Conservation (phyloP, 2,113 vertebrate genomes). For the Cephalopholis sonnerati region DNA sequence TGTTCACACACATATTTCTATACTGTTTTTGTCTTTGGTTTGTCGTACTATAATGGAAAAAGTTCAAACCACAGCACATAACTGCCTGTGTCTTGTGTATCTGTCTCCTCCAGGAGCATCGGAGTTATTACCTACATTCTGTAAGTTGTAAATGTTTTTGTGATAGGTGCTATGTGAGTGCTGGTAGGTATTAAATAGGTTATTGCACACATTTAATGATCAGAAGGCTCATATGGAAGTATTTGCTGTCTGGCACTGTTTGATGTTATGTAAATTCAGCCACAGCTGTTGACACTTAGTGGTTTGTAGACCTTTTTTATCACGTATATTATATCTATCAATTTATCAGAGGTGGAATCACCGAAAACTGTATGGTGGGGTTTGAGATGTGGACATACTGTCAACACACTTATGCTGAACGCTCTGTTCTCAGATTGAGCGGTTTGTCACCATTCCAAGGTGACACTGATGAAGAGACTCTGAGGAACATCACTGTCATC, state of each 20-base stretch:
- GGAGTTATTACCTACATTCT: slow-evolving; percentile 89
- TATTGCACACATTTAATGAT: not conserved
- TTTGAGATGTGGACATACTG: not conserved
- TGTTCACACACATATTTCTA: not conserved
- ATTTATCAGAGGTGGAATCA: not conserved
- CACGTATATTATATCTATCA: not conserved
- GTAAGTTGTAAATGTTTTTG: slow-evolving; percentile 69
- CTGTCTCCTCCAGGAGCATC: slow-evolving; percentile 83
- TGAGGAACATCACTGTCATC: slow-evolving; percentile 81
- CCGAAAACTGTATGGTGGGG: not conserved
- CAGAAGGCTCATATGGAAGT: not conserved
- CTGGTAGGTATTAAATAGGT: not conserved
- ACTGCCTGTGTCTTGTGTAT: slow-evolving; percentile 4
- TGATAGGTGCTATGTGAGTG: not conserved
- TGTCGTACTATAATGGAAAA: not conserved
- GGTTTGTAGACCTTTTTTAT: not conserved
- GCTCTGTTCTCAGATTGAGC: slow-evolving; percentile 84
- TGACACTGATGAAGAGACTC: slow-evolving; percentile 84
- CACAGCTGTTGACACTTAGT: not conserved
- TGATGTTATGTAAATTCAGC: not conserved
- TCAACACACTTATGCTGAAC: not conserved
- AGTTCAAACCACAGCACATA: not conserved
- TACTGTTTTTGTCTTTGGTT: not conserved
- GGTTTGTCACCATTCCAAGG: slow-evolving; percentile 90
- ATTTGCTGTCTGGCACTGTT: not conserved